Conservation (phyloP, 2,888 invertebrate species). For the Copidosoma aretas region DNA sequence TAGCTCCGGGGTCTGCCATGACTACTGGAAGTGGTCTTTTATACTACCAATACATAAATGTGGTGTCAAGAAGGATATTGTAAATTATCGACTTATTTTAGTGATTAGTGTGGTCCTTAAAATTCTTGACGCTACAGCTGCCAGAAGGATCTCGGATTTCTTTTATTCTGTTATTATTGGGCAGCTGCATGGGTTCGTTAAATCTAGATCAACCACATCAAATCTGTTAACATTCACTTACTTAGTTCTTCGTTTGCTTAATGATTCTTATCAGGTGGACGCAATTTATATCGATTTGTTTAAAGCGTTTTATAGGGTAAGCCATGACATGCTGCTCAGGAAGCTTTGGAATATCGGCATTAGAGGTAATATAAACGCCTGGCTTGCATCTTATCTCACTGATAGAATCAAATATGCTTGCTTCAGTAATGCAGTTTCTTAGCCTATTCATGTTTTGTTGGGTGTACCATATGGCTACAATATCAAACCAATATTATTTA, state of each 20-base stretch:
- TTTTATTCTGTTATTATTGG: background rate
- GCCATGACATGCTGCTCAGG: background rate
- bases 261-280: background rate
- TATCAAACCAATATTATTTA: no score
- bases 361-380: background rate
- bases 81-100: background rate
- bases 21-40: background rate
- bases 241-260: background rate
- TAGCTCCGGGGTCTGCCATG: background rate
- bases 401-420: no score
- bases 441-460: no score
- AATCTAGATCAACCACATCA: background rate
- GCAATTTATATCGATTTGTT: background rate
- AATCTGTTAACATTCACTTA: background rate
- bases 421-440: no score
- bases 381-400: background rate
- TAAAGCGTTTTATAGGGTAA: background rate
- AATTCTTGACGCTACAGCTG: background rate
- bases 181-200: background rate
- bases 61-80: background rate
- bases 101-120: background rate
- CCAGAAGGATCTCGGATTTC: background rate
- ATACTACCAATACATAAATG: no score
- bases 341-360: background rate
- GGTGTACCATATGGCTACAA: no score